Base-by-base conservation (phyloP, 2,888 invertebrate genomes). In the Tachina lurida region DNA sequence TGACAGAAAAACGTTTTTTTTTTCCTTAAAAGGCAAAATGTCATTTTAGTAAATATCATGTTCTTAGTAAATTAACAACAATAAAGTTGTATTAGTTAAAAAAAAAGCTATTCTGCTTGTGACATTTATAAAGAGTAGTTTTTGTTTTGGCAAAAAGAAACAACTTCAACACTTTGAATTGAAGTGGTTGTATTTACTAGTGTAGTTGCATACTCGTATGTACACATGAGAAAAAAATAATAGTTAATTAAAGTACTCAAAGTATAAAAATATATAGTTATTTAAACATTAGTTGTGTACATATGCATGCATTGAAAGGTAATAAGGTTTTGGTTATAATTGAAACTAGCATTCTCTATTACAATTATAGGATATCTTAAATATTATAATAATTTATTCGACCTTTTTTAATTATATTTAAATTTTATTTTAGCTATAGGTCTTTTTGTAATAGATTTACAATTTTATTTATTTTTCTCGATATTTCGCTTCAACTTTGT, bases 211-310 rank as follows among this genome's bases (percentile, higher is more conserved):
- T 13, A 7, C 5, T 31, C 7, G 31, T 1, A 7, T 31, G 31
- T 31, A 31, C 31, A 31, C 31, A 13, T 60, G 15, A 1, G 10
- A 39, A 19, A 22, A 52, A 52, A 12, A 17, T 31, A 17, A n/a
- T 31, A 60, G 60, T 60, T 49, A 73, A 60, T 73, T 73, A 60
- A 73, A 62, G 17, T 60, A 49, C 39, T 60, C 15, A 47, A 47
- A n/a, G 4, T 56, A 45, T 52, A 5, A 68, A 68, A 52, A 41
- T 10, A 52, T 13, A 12, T 31, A 31, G 7, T 31, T 17, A 39
- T 58, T 22, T 1, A 60, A 60, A 10, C 43, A 17, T 13, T 17
- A 63, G 19, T 13, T 5, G 2, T 19, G 1, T 43, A 12, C 0
- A 31, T 31, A 7, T 19, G 9, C 31, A 31, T 31, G 4, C 31